Percentiles rank a stretch among this genome's conserved stretches.
Conservation (phyloP, 2,888 invertebrate genomes). For the Chloroclystis v-ata region DNA sequence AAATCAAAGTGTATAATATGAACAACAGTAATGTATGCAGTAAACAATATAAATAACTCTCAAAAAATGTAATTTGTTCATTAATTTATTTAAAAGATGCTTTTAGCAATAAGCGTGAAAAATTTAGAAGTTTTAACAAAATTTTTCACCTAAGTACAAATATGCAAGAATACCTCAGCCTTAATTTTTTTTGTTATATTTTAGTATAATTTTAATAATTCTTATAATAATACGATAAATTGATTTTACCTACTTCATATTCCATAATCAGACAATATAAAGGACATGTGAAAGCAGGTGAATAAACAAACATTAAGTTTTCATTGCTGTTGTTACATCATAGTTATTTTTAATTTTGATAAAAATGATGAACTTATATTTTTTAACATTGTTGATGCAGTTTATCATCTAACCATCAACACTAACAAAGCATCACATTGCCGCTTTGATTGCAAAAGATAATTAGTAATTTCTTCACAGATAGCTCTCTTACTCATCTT, state of each 20-base stretch:
- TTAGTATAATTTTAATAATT: too few relatives aligned
- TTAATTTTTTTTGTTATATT: background rate
- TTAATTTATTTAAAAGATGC: background rate
- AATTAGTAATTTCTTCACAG: conserved; percentile 1
- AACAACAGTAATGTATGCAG: too few relatives aligned
- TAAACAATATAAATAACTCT: too few relatives aligned
- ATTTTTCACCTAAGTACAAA: background rate
- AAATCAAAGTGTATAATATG: background rate
- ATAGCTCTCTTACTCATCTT: conserved; percentile 69
- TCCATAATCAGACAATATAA: background rate
- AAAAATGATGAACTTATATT: background rate
- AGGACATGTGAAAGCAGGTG: background rate
- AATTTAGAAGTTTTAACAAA: background rate
- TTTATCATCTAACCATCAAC: too few relatives aligned
- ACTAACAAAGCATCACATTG: too few relatives aligned
- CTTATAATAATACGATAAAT: too few relatives aligned
- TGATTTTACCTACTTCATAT: too few relatives aligned
- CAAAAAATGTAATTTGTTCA: background rate
- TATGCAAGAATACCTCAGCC: background rate
- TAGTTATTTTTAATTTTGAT: background rate
- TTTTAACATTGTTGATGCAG: too few relatives aligned
- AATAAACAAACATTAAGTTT: background rate
- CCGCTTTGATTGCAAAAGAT: too few relatives aligned
- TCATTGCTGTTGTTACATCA: background rate
- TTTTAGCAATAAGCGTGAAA: background rate